Evolutionary conservation across 2,888 invertebrate species (phyloP).

Genomic region (Lingula anatina): DNA sequence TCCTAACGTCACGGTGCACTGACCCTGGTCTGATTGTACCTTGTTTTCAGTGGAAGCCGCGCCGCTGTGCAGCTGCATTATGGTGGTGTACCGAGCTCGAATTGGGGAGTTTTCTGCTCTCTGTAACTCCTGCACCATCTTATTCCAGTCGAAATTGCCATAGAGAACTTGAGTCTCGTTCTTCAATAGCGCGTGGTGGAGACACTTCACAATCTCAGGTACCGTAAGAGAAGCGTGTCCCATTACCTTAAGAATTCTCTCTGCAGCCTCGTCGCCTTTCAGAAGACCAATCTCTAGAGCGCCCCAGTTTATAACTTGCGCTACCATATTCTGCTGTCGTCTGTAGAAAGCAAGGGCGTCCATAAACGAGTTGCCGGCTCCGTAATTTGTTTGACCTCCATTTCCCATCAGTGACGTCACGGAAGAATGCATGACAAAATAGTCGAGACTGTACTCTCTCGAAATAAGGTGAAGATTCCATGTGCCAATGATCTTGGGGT

Average conservation of each 20-base stretch:
- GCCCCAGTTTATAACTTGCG: constrained; percentile 30
- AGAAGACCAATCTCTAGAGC: constrained; percentile 15
- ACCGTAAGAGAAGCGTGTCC: background rate
- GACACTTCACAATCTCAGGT: background rate
- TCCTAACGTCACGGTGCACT: no score
- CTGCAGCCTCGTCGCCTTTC: background rate
- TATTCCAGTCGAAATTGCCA: background rate
- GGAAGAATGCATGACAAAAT: constrained; percentile 31
- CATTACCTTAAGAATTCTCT: background rate
- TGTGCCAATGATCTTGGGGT: constrained; percentile 26
- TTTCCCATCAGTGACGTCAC: constrained; percentile 27
- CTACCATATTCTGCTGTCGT: constrained; percentile 15
- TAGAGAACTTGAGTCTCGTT: background rate
- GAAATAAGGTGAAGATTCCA: constrained; percentile 27
- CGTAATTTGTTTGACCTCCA: constrained; percentile 28
- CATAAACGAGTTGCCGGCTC: constrained; percentile 29
- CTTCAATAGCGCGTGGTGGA: background rate
- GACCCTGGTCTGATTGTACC: no score
- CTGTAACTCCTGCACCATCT: background rate
- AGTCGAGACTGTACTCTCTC: constrained; percentile 17
- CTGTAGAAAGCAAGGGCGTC: constrained; percentile 27
- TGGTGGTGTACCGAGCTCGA: no score
- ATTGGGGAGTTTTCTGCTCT: no score
- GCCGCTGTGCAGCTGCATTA: no score
- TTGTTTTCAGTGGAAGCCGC: no score